Conservation (phyloP, 2,888 invertebrate genomes). For the Apocheima hispidaria region DNA sequence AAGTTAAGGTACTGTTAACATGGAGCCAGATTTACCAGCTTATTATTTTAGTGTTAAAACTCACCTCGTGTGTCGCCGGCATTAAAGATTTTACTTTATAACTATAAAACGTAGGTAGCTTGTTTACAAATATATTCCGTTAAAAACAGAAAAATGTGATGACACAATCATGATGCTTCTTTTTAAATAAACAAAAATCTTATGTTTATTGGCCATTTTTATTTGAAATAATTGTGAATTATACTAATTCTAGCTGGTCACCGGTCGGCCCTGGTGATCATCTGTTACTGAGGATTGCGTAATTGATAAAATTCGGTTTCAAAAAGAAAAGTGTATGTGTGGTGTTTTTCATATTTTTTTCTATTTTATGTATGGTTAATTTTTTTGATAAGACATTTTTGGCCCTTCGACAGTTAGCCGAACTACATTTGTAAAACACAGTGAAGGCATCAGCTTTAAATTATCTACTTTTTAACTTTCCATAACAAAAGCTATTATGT, state of each 20-base stretch:
- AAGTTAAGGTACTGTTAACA: no score
- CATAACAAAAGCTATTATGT: no score
- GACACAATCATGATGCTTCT: constrained; percentile 15
- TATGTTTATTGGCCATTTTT: background rate
- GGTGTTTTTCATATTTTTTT: no score
- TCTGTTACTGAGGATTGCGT: background rate
- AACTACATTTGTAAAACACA: no score
- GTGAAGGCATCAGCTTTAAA: background rate
- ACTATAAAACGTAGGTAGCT: background rate
- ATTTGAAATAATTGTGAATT: constrained; percentile 17
- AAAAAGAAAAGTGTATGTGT: no score
- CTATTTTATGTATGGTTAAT: no score
- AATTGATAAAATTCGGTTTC: no score
- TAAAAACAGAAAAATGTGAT: background rate
- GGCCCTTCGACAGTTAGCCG: no score
- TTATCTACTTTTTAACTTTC: no score
- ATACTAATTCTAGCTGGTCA: constrained; percentile 2
- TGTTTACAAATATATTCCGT: background rate
- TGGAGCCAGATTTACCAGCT: background rate
- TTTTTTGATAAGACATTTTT: no score
- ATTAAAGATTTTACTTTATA: background rate
- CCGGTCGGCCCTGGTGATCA: background rate
- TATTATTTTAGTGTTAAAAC: background rate
- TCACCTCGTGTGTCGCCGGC: background rate
- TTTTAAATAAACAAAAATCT: constrained; percentile 10